phyloP scores from a whole-genome alignment of 2,797 vertebrate genomes.

The Botia almorhae region DNA sequence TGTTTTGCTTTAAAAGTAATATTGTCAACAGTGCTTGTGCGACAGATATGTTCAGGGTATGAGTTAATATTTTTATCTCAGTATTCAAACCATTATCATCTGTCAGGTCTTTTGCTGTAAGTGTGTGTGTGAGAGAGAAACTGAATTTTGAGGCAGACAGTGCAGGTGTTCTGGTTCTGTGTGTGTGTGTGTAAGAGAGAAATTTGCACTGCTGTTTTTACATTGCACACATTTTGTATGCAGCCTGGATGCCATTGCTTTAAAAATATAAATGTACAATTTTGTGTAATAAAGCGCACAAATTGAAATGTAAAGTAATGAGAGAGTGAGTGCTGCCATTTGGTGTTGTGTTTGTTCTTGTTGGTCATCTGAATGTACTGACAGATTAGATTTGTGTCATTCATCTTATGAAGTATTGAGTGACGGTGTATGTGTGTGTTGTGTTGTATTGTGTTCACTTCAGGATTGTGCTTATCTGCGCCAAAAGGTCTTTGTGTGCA shows the following conservation, averaged over 20 bases:
- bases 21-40: background rate
- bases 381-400: background rate
- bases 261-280: too few relatives aligned
- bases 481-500: conserved; percentile 93
- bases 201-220: too few relatives aligned
- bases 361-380: background rate
- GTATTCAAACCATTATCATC: too few relatives aligned
- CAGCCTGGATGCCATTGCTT: too few relatives aligned
- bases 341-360: conserved; percentile 21
- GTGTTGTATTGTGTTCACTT: background rate
- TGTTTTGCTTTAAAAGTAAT: background rate
- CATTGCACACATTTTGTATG: too few relatives aligned
- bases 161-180: too few relatives aligned
- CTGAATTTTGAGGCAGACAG: too few relatives aligned
- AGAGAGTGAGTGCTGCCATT: background rate
- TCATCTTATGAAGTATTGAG: conserved; percentile 12
- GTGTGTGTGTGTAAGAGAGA: too few relatives aligned
- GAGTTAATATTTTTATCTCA: too few relatives aligned
- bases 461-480: conserved; percentile 96
- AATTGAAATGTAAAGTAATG: too few relatives aligned
- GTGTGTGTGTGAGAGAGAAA: background rate
- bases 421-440: conserved; percentile 58
- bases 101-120: conserved; percentile 3
- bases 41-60: background rate
- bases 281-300: too few relatives aligned